phyloP scores from a whole-genome alignment of 2,888 invertebrate species.

The Schrankia costaestrigalis region DNA sequence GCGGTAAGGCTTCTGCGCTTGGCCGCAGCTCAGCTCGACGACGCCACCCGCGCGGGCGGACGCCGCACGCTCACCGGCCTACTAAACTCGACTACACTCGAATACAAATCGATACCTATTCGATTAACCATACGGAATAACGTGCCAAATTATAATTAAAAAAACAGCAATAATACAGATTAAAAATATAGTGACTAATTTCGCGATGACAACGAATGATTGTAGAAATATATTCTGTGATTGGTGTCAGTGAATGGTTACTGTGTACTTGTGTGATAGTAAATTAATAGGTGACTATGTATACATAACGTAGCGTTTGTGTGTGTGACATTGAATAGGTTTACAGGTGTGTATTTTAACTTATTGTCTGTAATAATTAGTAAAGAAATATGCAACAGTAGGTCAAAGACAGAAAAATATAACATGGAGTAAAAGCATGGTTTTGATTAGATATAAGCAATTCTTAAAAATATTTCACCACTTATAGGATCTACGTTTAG shows the following conservation, averaged over 20 bases:
- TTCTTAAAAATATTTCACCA: too few species aligned
- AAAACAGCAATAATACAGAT: conserved; percentile 33
- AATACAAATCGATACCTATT: conserved; percentile 64
- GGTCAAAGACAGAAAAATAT: too few species aligned
- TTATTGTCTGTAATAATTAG: too few species aligned
- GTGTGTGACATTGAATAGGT: conserved; percentile 18
- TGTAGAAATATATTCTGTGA: conserved; percentile 33
- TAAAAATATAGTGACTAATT: conserved; percentile 35
- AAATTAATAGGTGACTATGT: conserved; percentile 36
- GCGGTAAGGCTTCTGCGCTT: conserved; percentile 58
- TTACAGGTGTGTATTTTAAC: conserved; percentile 33
- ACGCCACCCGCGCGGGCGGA: conserved; percentile 59
- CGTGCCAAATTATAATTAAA: conserved; percentile 38
- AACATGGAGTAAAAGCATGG: too few species aligned
- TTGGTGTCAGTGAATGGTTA: conserved; percentile 51
- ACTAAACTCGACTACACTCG: conserved; percentile 35
- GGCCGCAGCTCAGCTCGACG: conserved; percentile 53
- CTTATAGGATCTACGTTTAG: too few species aligned
- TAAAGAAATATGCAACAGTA: too few species aligned
- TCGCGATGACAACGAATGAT: conserved; percentile 28
- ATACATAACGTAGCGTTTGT: conserved; percentile 25
- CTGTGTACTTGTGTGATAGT: conserved; percentile 33
- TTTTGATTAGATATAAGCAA: too few species aligned
- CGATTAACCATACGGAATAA: conserved; percentile 48
- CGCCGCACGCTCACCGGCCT: conserved; percentile 43